Base-by-base conservation (phyloP, 2,797 vertebrate genomes). In the Acipenser oxyrinchus region DNA sequence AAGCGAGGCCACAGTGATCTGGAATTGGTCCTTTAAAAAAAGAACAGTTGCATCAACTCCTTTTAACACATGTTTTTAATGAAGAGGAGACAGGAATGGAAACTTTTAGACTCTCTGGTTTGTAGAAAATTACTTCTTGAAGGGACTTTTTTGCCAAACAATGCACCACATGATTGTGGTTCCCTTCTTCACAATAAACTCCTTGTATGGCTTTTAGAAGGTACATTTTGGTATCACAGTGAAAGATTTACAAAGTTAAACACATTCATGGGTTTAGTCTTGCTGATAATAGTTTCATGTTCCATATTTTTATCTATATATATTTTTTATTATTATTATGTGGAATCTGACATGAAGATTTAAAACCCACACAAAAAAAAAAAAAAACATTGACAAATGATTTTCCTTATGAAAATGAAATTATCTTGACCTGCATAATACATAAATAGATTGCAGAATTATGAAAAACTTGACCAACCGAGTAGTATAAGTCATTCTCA, bases 171-270 rank as follows among this genome's bases (percentile, higher is more conserved):
- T 72, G 72, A 73, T 4, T 37, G 71, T 75, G 85, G 82, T 81
- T 83, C 77, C 82, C 74, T 62, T 71, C 66, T 63, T 73, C 63
- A 72, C 78, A 84, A 81, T 77, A 4, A 64, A 55, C 53, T 55
- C n/a, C 53, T 68, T 69, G 74, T 87, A 90, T 90, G 88, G 89
- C 89, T 77, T 83, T 79, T 79, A 77, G 81, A 76, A 79, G 75
- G 76, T 81, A 79, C 58, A 10, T 84, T 91, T 90, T 89, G 88
- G 87, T 89, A 78, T 88, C 74, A 70, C 71, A 83, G 75, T 75
- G 78, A 78, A 77, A 70, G 60, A 62, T 62, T 62, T 62, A 62
- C 48, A 62, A 18, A 48, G 55, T n/a, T 58, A 13, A 11, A 58
- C 55, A 62, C 9, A 23, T 23, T 5, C 1, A 37, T 37, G 37